Evolutionary conservation across 2,113 vertebrate species (phyloP), one percentile per base, ranked within the genome.

Genomic region (Carettochelys insculpta): DNA sequence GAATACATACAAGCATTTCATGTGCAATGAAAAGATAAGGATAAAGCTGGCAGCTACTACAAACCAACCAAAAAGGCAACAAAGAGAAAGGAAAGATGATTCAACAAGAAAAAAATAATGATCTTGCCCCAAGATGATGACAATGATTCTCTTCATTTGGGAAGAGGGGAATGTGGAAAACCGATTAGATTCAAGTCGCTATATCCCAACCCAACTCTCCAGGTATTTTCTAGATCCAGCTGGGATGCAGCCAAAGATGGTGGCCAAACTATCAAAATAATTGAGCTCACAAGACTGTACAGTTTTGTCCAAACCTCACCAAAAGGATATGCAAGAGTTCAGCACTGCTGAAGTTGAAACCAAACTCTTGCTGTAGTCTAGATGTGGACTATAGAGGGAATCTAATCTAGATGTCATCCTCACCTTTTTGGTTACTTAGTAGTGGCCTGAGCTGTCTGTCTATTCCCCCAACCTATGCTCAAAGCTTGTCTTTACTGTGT

Each of bases 1-100:
- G 87, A 92, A 92, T 89, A 87, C 16, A 3, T 86, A 75, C 1
- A 43, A 91, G 93, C 90, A 90, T 92, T 96, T 96, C 91, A 92
- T 92, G 88, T 92, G 92, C 2, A 1, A 0, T 10, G 8, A 91
- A 84, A 77, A 95, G 68, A 80, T 87, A 87, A 87, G 80, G 80
- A 87, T 89, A 95, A 96, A 95, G 48, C 84, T 94, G 88, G 90
- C 77, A 71, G 90, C 93, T 1, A 2, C 89, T 29, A 87, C 34
- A 87, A 95, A 94, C 94, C 53, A 78, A 90, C 0, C 1, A 38
- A 88, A 79, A 92, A 91, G 71, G 54, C 38, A 93, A 79, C 61
- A 76, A 90, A 89, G 85, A 80, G 93, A 91, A 82, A 5, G 77
- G 50, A 86, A 83, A 22, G 68, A 87, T 20, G 34, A 68, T 65